Conservation (phyloP, 2,888 invertebrate genomes). For the Cordilura impudica region DNA sequence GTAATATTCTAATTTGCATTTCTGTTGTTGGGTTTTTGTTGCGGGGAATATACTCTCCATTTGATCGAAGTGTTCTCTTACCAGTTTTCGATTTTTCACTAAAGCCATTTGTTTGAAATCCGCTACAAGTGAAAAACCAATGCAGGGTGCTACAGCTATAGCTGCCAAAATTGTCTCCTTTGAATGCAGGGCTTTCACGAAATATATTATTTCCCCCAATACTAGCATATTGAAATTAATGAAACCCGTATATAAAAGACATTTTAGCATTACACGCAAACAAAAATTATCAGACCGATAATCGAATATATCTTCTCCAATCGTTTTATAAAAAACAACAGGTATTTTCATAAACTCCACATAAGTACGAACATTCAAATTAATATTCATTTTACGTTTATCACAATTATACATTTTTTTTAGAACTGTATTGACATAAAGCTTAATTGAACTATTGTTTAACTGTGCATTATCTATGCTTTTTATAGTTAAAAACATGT, state of each 20-base stretch:
- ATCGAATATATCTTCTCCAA: slow-evolving; percentile 70
- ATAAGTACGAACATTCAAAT: slow-evolving; percentile 57
- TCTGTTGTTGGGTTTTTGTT: slow-evolving; percentile 62
- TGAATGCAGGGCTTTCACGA: slow-evolving; percentile 67
- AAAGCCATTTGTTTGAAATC: slow-evolving; percentile 71
- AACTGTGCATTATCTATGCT: neutral
- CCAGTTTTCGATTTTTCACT: slow-evolving; percentile 61
- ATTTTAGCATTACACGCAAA: slow-evolving; percentile 54
- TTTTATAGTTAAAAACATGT: neutral
- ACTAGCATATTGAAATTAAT: slow-evolving; percentile 69
- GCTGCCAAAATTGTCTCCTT: slow-evolving; percentile 68
- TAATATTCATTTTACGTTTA: neutral
- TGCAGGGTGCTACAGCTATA: slow-evolving; percentile 73
- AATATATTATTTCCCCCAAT: slow-evolving; percentile 69
- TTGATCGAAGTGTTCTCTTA: slow-evolving; percentile 68
- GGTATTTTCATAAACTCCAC: slow-evolving; percentile 68
- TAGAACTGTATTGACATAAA: no score
- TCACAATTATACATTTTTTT: no score
- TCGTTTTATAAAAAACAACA: slow-evolving; percentile 68
- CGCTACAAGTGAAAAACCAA: slow-evolving; percentile 71
- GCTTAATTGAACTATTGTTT: neutral
- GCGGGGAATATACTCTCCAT: slow-evolving; percentile 71
- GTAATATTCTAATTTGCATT: slow-evolving; percentile 63
- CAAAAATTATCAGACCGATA: slow-evolving; percentile 64
- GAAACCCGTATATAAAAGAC: slow-evolving; percentile 65